Evolutionary conservation across 2,888 invertebrate genomes (phyloP).

Genomic region (Drosophila putrida): DNA sequence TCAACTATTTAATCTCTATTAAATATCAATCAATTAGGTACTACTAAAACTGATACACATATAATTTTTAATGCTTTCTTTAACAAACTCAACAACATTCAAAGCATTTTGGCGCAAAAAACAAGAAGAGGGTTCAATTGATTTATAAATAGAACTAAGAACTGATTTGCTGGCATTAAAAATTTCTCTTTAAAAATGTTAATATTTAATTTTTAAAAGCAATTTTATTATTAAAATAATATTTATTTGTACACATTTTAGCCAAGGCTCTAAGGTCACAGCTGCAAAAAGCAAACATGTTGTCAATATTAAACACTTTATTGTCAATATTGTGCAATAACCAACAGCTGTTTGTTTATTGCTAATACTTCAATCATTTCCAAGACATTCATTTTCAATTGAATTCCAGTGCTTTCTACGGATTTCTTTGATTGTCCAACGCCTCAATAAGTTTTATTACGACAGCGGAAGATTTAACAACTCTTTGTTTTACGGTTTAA

Average conservation of each 20-base stretch:
- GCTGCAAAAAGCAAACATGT: constrained; percentile 12
- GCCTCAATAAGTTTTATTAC: constrained; percentile 25
- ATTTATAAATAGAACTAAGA: neutral
- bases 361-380: constrained; percentile 6
- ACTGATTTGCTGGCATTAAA: neutral
- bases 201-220: too few species aligned
- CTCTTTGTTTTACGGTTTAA: constrained; percentile 1
- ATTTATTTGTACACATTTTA: constrained; percentile 8
- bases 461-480: constrained; percentile 5
- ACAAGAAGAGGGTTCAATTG: too few species aligned
- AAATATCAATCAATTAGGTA: neutral
- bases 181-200: too few species aligned
- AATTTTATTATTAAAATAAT: neutral
- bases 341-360: constrained; percentile 38
- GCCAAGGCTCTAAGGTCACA: neutral
- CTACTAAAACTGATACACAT: too few species aligned
- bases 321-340: constrained; percentile 15
- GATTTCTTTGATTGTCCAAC: constrained; percentile 1
- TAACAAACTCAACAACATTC: too few species aligned
- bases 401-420: constrained; percentile 6
- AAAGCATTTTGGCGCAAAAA: too few species aligned
- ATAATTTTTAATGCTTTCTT: too few species aligned
- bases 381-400: constrained; percentile 1
- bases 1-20: neutral
- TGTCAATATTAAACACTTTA: constrained; percentile 7